These are phyloP conservation scores for Phthorimaea operculella DNA, from an alignment of 1,140 invertebrate genomes.

Conservation along the genomic window DNA sequence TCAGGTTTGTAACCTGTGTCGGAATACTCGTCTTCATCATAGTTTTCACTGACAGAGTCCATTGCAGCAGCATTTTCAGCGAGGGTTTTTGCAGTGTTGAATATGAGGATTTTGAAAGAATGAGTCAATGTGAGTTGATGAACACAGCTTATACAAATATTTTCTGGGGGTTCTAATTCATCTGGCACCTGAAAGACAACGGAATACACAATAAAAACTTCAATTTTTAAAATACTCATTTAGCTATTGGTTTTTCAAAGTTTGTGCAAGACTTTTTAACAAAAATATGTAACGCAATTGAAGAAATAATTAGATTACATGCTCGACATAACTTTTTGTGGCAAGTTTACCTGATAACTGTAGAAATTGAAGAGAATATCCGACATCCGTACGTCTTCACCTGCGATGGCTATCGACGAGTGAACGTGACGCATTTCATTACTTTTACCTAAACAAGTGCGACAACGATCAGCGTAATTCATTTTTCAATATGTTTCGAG, in stretches of 20 bases:
- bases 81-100: slow-evolving; percentile 45
- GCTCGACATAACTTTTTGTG: too few relatives aligned
- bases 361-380: slow-evolving; percentile 52
- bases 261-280: background rate
- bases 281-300: background rate
- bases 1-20: slow-evolving; percentile 33
- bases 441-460: slow-evolving; percentile 43
- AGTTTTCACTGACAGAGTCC: slow-evolving; percentile 33
- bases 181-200: slow-evolving; percentile 37
- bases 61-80: slow-evolving; percentile 23
- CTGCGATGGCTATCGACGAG: slow-evolving; percentile 22
- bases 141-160: slow-evolving; percentile 58
- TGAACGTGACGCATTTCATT: slow-evolving; percentile 53
- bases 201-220: slow-evolving; percentile 4
- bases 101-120: slow-evolving; percentile 58
- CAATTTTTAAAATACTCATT: background rate
- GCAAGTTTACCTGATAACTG: slow-evolving; percentile 40
- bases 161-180: slow-evolving; percentile 38
- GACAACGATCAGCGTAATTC: slow-evolving; percentile 42
- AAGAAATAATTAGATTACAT: slow-evolving; percentile 4
- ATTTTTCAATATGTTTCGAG: slow-evolving; percentile 23
- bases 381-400: slow-evolving; percentile 7
- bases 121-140: slow-evolving; percentile 55
- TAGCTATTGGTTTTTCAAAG: background rate
- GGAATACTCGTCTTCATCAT: slow-evolving; percentile 24